phyloP scores from a whole-genome alignment of 2,888 invertebrate species.

The Mactromeris polynyma region DNA sequence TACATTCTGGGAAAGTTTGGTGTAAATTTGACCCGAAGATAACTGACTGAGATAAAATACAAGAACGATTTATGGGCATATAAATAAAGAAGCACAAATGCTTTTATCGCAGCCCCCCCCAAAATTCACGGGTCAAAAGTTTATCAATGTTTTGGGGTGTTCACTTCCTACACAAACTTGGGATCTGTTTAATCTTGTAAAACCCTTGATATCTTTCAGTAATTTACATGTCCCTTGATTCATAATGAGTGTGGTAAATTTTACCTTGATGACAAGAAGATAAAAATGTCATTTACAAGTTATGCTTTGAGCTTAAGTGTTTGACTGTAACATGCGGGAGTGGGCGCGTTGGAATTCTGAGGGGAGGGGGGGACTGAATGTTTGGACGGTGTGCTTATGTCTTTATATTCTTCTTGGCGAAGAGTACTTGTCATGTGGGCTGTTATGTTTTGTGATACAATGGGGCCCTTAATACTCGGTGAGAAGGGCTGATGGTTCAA shows the following conservation, averaged over 20 bases:
- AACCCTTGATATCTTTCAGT: background rate
- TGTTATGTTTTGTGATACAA: no score
- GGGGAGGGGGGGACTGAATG: no score
- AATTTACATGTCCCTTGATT: conserved; percentile 2
- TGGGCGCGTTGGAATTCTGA: background rate
- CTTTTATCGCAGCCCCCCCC: background rate
- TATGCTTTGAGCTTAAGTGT: background rate
- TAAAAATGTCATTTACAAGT: background rate
- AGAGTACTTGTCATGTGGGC: background rate
- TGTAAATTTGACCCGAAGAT: background rate
- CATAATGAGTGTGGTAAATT: background rate
- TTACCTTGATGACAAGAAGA: conserved; percentile 5
- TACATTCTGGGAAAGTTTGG: background rate
- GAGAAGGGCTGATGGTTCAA: no score
- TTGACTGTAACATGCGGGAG: background rate
- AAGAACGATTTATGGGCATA: background rate
- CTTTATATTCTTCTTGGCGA: background rate
- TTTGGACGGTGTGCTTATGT: no score
- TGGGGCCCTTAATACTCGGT: no score
- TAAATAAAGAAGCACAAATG: background rate
- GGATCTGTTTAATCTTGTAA: conserved; percentile 47
- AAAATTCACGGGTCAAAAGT: conserved; percentile 31
- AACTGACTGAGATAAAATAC: background rate
- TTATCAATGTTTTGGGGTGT: conserved; percentile 27
- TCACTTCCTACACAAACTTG: conserved; percentile 46